Conservation (phyloP, 2,113 vertebrate genomes). For the Thomomys bottae region DNA sequence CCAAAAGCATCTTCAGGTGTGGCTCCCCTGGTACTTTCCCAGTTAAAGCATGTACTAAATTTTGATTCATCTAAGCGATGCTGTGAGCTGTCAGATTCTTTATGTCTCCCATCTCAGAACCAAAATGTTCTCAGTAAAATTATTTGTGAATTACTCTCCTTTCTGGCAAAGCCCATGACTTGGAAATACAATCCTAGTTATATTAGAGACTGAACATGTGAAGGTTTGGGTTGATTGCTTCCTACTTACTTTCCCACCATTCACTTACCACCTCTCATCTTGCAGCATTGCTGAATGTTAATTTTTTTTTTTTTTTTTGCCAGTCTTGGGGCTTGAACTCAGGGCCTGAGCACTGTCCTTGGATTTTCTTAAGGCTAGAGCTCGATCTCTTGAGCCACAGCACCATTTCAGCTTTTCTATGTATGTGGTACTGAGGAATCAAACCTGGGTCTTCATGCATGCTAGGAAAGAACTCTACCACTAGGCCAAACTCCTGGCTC, state of each 20-base stretch:
- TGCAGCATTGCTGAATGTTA: background rate
- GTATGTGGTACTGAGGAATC: too few relatives aligned
- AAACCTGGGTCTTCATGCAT: too few relatives aligned
- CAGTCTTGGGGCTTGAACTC: too few relatives aligned
- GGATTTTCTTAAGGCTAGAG: too few relatives aligned
- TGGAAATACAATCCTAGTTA: background rate
- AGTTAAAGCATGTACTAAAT: background rate
- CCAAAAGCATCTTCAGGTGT: background rate
- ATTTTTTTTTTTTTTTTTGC: too few relatives aligned
- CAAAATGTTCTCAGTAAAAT: background rate
- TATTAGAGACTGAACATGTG: background rate
- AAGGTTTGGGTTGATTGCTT: background rate
- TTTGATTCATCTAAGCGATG: fast-evolving
- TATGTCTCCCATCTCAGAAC: fast-evolving
- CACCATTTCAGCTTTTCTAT: too few relatives aligned
- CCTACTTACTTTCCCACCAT: too few relatives aligned
- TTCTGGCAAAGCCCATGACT: background rate
- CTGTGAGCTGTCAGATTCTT: background rate
- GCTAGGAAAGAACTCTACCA: too few relatives aligned
- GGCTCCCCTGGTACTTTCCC: background rate
- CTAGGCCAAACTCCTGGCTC: too few relatives aligned
- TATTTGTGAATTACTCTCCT: background rate
- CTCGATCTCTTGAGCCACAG: too few relatives aligned
- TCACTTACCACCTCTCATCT: background rate
- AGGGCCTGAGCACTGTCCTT: too few relatives aligned